Conservation (phyloP, 2,113 vertebrate genomes). For the Pseudopodoces humilis region DNA sequence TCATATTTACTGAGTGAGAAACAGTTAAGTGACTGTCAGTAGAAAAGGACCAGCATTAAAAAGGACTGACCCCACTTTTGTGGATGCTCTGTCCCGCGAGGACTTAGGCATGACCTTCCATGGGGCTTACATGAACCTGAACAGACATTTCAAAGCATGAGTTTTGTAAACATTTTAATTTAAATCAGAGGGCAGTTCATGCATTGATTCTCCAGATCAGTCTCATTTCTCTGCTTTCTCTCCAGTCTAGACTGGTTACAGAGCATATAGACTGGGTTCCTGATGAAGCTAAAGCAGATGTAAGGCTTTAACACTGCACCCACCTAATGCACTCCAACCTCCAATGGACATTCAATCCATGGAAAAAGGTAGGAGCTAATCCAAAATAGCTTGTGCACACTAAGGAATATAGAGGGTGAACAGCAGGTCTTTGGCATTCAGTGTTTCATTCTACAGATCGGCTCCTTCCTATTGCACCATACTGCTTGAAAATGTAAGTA, state of each 20-base stretch:
- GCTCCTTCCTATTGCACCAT: neutral
- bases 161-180: neutral
- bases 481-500: neutral
- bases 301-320: neutral
- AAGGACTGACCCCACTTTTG: neutral
- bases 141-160: neutral
- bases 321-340: neutral
- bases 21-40: neutral
- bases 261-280: neutral
- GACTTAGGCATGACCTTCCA: neutral
- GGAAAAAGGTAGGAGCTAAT: neutral
- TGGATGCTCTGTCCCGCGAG: too few relatives aligned
- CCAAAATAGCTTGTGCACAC: neutral
- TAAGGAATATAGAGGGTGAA: neutral
- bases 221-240: neutral
- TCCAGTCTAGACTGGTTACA: neutral
- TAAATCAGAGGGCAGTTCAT: neutral
- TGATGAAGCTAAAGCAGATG: neutral
- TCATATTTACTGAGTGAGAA: neutral
- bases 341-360: neutral
- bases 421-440: neutral
- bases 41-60: neutral
- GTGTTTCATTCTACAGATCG: neutral
- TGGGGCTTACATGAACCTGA: neutral
- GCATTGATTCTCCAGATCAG: neutral